Conservation (phyloP, 2,888 invertebrate genomes). For the Mythimna ferrago region DNA sequence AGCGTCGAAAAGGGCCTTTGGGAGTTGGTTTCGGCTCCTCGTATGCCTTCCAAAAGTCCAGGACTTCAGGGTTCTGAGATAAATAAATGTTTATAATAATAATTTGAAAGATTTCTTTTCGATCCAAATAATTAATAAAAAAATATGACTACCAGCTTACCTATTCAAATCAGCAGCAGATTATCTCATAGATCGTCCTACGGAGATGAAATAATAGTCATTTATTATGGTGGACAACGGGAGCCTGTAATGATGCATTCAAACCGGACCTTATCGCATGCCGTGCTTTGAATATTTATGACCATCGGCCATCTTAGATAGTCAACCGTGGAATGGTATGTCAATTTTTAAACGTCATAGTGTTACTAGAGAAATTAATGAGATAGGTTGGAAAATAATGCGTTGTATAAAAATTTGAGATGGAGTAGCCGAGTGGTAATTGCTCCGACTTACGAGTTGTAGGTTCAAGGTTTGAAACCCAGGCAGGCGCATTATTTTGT, state of each 20-base stretch:
- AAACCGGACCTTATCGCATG: slow-evolving; percentile 42
- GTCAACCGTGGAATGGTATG: slow-evolving; percentile 19
- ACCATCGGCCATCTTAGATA: slow-evolving; percentile 30
- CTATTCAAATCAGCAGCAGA: slow-evolving; percentile 12
- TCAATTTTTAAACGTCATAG: slow-evolving; percentile 40
- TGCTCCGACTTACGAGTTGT: no score
- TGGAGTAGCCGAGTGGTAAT: no score
- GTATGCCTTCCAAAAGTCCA: no score
- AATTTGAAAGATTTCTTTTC: no score
- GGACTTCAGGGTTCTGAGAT: no score
- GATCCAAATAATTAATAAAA: no score
- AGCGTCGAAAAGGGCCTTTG: no score
- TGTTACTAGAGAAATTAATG: slow-evolving; percentile 13
- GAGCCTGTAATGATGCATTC: slow-evolving; percentile 47
- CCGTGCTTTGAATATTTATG: slow-evolving; percentile 59
- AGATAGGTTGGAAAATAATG: background rate
- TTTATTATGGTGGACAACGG: slow-evolving; percentile 23
- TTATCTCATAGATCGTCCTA: slow-evolving; percentile 13
- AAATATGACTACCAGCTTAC: no score
- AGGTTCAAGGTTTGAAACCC: no score
- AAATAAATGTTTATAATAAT: no score
- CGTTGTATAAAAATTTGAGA: background rate
- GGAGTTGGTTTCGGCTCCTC: no score
- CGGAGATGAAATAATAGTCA: slow-evolving; percentile 31
- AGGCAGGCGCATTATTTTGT: no score